A percentile compares a stretch with the other conserved stretches of the same genome.
phyloP scores from a whole-genome alignment of 2,888 invertebrate species.

The Tetheella fluctuosa region DNA sequence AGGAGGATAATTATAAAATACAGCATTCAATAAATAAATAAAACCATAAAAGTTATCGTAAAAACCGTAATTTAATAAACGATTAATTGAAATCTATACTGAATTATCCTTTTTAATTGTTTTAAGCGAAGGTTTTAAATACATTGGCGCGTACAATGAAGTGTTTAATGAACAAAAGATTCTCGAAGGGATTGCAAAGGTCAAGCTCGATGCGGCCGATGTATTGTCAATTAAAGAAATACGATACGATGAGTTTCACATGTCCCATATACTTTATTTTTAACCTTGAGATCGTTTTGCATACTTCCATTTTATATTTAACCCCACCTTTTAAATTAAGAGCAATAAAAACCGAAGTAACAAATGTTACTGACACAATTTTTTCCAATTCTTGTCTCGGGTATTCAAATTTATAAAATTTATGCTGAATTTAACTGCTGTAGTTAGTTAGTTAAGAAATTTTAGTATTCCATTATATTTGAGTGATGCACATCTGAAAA shows the following conservation, averaged over 20 bases:
- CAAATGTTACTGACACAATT: not conserved
- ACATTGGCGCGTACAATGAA: slow-evolving; percentile 59
- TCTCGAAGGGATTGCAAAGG: slow-evolving; percentile 48
- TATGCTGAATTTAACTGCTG: not conserved
- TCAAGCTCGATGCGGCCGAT: slow-evolving; percentile 35
- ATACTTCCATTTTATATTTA: slow-evolving; percentile 15
- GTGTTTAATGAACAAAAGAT: slow-evolving; percentile 61
- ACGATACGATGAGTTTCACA: slow-evolving; percentile 30
- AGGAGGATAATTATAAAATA: too few relatives aligned
- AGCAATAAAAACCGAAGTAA: not conserved
- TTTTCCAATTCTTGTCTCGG: not conserved
- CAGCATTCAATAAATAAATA: not conserved
- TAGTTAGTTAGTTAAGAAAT: too few relatives aligned
- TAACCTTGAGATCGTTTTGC: slow-evolving; percentile 14
- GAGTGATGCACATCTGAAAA: not conserved
- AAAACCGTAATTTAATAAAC: not conserved
- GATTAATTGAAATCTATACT: slow-evolving; percentile 34
- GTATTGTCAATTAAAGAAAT: slow-evolving; percentile 56
- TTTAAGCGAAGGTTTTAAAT: slow-evolving; percentile 44
- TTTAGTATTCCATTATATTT: not conserved
- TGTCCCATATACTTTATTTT: slow-evolving; percentile 10
- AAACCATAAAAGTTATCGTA: not conserved
- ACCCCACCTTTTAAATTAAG: not conserved
- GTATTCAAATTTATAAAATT: not conserved
- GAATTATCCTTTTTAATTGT: slow-evolving; percentile 51